Evolutionary conservation across 1,140 invertebrate species (phyloP), one percentile per base, ranked within the genome.

Genomic region (Lucilia cuprina): DNA sequence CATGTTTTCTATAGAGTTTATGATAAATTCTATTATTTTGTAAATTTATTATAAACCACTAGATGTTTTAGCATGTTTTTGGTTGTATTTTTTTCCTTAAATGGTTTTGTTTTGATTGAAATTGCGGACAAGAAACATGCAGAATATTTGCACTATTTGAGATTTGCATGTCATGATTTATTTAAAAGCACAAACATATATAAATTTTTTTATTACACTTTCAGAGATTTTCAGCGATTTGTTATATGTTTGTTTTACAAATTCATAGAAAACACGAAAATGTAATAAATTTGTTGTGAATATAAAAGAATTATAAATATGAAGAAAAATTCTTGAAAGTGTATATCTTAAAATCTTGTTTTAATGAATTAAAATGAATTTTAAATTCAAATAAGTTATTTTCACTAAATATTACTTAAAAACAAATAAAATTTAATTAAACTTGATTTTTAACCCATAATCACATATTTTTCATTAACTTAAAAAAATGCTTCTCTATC

Each of bases 221-320:
- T 19, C 65, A 21, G 65, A 60, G 50, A 70, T 70, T 70, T 70
- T 21, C 65, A 70, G 19, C 41, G 77, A 80, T 80, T 80, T 41
- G 41, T 80, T 80, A 49, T 49, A 41, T 19, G 10, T n/a, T 30
- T 49, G 77, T 49, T 49, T 80, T 80, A 80, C 77, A 80, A 80
- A 80, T 80, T 80, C 77, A 80, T 80, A 80, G 77, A 80, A 80
- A 80, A 80, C 77, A 80, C 77, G 77, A 80, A 49, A 21, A 80
- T 49, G 77, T 49, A 80, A 80, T 34, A 80, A 80, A 49, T 47
- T 41, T 41, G 35, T 41, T 41, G 5, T 41, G 7, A 30, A 30
- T 30, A 30, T 1, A 30, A 30, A 30, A 30, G 1, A 30, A 30
- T 30, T 30, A n/a, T n/a, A n/a, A n/a, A n/a, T n/a, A n/a, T n/a